Percentiles rank a stretch among this genome's conserved stretches.
These are phyloP conservation scores for Luidia sarsii DNA, from an alignment of 53 echinoderm and acorn worm species.

Conservation along the genomic window DNA sequence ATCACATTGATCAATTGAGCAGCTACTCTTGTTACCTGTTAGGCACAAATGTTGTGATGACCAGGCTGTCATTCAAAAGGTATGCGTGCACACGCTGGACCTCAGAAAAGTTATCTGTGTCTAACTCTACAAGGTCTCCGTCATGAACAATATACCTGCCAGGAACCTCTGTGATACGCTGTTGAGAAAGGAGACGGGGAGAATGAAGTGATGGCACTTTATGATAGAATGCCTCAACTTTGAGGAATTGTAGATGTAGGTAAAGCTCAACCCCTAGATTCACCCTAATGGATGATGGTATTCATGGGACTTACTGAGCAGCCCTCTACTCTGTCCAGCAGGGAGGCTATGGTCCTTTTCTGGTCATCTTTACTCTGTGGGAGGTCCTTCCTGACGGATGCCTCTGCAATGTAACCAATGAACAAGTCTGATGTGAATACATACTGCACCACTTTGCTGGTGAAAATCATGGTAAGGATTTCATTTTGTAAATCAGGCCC, in stretches of 20 bases:
- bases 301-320: conserved; percentile 81
- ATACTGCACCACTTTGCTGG: no score
- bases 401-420: conserved; percentile 58
- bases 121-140: conserved; percentile 85
- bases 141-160: conserved; percentile 91
- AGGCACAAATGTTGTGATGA: conserved; percentile 86
- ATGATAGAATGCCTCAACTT: no score
- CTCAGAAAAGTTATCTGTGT: conserved; percentile 85
- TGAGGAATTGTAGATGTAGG: no score
- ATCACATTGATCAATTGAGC: neutral
- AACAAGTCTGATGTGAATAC: no score
- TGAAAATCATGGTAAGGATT: no score
- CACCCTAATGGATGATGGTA: neutral
- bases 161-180: conserved; percentile 93
- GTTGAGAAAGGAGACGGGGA: neutral
- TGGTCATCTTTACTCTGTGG: conserved; percentile 80
- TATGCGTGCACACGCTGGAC: conserved; percentile 89
- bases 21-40: conserved; percentile 94
- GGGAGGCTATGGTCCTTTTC: conserved; percentile 84
- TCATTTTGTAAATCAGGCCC: no score
- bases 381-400: conserved; percentile 71
- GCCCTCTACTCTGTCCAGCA: conserved; percentile 94
- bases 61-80: conserved; percentile 87
- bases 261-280: neutral
- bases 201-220: no score